Evolutionary conservation across 2,888 invertebrate genomes (phyloP).

Genomic region (Coenonympha arcania): DNA sequence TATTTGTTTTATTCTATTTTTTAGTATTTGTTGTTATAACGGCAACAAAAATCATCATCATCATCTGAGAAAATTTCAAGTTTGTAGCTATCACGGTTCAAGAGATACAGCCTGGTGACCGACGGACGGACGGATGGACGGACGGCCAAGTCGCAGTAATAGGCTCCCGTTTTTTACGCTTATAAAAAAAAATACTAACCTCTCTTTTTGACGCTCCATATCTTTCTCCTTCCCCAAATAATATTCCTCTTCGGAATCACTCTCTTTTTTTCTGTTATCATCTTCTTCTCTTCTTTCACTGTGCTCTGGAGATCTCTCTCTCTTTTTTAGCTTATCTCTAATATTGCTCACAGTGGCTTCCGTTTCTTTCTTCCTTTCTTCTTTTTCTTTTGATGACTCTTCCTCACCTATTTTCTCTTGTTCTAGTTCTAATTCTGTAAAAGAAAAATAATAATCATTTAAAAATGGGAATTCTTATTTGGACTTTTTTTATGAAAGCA

Average conservation of each 20-base stretch:
- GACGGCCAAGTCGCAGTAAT: too few species aligned
- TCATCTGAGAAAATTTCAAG: too few species aligned
- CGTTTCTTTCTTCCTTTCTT: slow-evolving; percentile 46
- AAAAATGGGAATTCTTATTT: too few species aligned
- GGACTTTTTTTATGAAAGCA: too few species aligned
- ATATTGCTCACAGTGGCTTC: slow-evolving; percentile 53
- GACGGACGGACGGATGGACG: too few species aligned
- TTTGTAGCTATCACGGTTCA: too few species aligned
- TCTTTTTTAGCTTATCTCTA: slow-evolving; percentile 50
- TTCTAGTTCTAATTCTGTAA: slow-evolving; percentile 57
- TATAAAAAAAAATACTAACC: too few species aligned
- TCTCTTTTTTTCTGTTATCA: slow-evolving; percentile 46
- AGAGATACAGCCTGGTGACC: too few species aligned
- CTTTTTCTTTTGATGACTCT: slow-evolving; percentile 31
- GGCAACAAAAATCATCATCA: too few species aligned
- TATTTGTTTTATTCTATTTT: too few species aligned
- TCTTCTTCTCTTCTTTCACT: slow-evolving; percentile 42
- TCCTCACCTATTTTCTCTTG: slow-evolving; percentile 43
- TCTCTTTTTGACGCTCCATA: slow-evolving; percentile 74
- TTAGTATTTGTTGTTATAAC: too few species aligned
- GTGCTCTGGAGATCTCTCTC: slow-evolving; percentile 55
- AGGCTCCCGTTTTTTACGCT: too few species aligned
- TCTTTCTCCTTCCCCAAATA: slow-evolving; percentile 78
- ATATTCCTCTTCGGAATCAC: slow-evolving; percentile 73
- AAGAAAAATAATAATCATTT: not conserved